These are phyloP conservation scores for Dreissena polymorpha DNA, from an alignment of 1,140 invertebrate species.

Conservation along the genomic window DNA sequence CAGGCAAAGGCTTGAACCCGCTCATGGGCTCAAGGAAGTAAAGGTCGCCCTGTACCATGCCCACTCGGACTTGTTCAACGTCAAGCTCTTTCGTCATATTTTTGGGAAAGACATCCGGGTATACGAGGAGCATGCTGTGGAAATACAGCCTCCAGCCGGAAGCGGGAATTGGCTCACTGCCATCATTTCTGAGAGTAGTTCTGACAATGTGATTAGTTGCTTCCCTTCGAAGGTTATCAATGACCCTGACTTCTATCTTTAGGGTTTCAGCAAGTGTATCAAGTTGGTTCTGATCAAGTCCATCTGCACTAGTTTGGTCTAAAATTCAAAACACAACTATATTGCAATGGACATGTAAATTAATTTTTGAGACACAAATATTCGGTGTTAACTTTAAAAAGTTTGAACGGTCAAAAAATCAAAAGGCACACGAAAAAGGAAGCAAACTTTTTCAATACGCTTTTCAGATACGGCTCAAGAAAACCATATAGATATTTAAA, in stretches of 20 bases:
- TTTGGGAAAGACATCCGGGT: slow-evolving; percentile 35
- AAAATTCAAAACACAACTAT: too few species aligned
- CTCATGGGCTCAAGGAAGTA: slow-evolving; percentile 30
- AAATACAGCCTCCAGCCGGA: slow-evolving; percentile 41
- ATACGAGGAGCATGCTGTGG: slow-evolving; percentile 37
- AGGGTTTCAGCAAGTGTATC: slow-evolving; percentile 28
- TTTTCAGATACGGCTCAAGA: too few species aligned
- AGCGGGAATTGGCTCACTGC: slow-evolving; percentile 1
- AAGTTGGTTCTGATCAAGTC: neutral
- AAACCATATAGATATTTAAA: too few species aligned
- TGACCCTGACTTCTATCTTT: slow-evolving; percentile 8
- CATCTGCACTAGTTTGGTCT: too few species aligned
- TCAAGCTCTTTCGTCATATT: slow-evolving; percentile 13
- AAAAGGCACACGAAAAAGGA: too few species aligned
- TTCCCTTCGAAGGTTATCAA: slow-evolving; percentile 22
- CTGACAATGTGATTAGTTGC: slow-evolving; percentile 8
- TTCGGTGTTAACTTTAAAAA: too few species aligned
- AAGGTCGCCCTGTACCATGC: slow-evolving; percentile 51
- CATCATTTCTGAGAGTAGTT: slow-evolving; percentile 16
- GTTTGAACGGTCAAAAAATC: too few species aligned
- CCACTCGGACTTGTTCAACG: slow-evolving; percentile 10
- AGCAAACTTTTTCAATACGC: too few species aligned
- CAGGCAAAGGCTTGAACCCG: slow-evolving; percentile 19
- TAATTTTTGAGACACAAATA: too few species aligned
- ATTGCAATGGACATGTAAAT: too few species aligned